Base-by-base conservation (phyloP, 35 echinoderm and acorn worm species). In the Ophiothrix spiculata region DNA sequence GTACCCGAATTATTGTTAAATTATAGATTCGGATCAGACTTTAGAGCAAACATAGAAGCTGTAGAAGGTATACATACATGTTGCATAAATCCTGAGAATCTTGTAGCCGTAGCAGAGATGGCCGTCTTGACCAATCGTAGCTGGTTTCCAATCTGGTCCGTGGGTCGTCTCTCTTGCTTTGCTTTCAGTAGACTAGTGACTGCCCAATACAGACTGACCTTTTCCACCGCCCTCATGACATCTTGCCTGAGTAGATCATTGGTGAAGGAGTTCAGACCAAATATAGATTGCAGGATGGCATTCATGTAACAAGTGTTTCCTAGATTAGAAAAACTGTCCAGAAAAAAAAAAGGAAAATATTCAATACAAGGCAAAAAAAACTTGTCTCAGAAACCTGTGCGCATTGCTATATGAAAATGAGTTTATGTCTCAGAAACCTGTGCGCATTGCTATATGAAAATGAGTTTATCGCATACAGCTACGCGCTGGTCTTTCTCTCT, bases 231-330 rank as follows among this genome's bases (percentile, higher is more conserved):
- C 12, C 39, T 32, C 1, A 90, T 85, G 32, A 86, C 21, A 37
- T 89, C 86, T 39, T 33, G 33, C 35, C 90, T 83, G 0, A 91
- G 63, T 31, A 99, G 69, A 64, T 99, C 91, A 11, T 85, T 39
- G n/a, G 82, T 91, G 74, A 99, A 94, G n/a, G 85, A 60, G 31
- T 99, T 81, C 15, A 99, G 64, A 28, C 91, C 89, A 41, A 94
- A 89, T 21, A 99, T 78, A 3, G 96, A 91, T 64, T 99, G 96
- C 23, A 99, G 79, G 33, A 99, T 99, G 16, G 96, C 96, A 80
- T 99, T 99, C 96, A 99, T 99, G 86, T 99, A 99, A 40, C 96
- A 99, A 64, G 96, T 99, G 40, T 99, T 99, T 2, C 96, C 96
- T 23, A 99, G 86, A 64, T 99, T 99, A 25, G 96, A 94, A 83